Conservation (phyloP, 2,888 invertebrate genomes). For the Ophion costatus region DNA sequence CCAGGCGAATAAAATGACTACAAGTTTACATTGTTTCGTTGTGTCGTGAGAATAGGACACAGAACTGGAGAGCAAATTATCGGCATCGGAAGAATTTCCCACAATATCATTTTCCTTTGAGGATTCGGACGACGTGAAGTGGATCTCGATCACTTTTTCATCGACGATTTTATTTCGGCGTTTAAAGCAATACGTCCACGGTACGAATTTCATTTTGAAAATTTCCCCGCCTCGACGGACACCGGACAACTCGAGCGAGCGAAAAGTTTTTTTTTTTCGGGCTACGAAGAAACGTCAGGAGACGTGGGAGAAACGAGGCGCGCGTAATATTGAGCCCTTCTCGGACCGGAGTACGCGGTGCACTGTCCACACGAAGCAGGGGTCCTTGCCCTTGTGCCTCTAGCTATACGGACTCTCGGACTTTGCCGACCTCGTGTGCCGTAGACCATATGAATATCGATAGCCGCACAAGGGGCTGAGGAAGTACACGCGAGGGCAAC, state of each 20-base stretch:
- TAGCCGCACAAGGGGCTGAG: constrained; percentile 70
- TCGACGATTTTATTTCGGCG: constrained; percentile 77
- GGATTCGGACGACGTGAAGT: constrained; percentile 48
- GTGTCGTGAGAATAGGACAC: constrained; percentile 12
- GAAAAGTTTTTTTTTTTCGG: constrained; percentile 29
- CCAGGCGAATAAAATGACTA: background rate
- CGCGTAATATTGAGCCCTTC: constrained; percentile 62
- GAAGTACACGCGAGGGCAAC: constrained; percentile 1
- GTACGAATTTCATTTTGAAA: constrained; percentile 76
- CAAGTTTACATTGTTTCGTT: constrained; percentile 39
- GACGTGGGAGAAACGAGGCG: constrained; percentile 52
- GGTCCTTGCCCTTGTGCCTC: constrained; percentile 81
- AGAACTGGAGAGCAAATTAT: constrained; percentile 7
- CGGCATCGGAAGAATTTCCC: constrained; percentile 22
- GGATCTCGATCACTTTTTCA: constrained; percentile 65
- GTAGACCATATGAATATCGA: constrained; percentile 77
- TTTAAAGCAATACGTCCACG: constrained; percentile 76
- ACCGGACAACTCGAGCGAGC: background rate
- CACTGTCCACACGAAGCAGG: constrained; percentile 71
- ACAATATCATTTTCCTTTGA: constrained; percentile 26
- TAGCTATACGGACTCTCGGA: constrained; percentile 73
- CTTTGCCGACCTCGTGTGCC: constrained; percentile 48
- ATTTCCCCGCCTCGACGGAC: background rate
- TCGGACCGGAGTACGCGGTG: constrained; percentile 71
- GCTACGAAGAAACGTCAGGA: constrained; percentile 14